Evolutionary conservation across 2,888 invertebrate genomes (phyloP), one percentile per base, ranked within the genome.

Genomic region (Fragum fragum): DNA sequence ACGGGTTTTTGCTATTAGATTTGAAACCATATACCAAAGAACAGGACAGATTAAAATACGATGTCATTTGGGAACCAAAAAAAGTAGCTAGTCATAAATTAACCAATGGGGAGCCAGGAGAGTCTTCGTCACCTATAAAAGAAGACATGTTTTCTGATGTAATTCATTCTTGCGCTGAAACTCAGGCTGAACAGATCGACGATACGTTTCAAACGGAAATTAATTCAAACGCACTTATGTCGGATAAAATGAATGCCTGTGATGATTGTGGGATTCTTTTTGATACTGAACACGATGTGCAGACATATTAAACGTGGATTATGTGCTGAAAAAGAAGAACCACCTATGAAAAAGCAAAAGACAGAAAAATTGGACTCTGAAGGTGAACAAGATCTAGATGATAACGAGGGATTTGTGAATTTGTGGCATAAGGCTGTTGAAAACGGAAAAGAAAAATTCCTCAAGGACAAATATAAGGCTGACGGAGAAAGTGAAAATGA

Each of bases 181-280:
- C 52, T 53, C 79, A 63, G 55, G 75, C 70, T n/a, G 79, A 21
- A 39, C 52, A 71, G 63, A 75, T 74, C 73, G 71, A 66, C 5
- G 42, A 57, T 26, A 18, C 32, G 9, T 36, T 36, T n/a, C n/a
- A n/a, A n/a, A 36, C 32, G 9, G 32, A 36, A 36, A 36, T 6
- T 36, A 36, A 36, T 36, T 36, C 32, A 3, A 14, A 39, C 39
- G 6, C 6, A 6, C 53, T 28, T 1, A 79, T 75, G 66, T 29
- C 28, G 21, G 70, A 74, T n/a, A 79, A 79, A 70, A 36, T 21
- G 23, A 29, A 79, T 3, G 52, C 75, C 29, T 79, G 79, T 59
- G 79, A 79, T 18, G 79, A 79, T 32, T 75, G 79, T 72, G 79
- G 79, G 7, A 29, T 66, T 3, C 32, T 79, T 29, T 79, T 79